phyloP scores from a whole-genome alignment of 2,113 vertebrate genomes.

The Bucco capensis region DNA sequence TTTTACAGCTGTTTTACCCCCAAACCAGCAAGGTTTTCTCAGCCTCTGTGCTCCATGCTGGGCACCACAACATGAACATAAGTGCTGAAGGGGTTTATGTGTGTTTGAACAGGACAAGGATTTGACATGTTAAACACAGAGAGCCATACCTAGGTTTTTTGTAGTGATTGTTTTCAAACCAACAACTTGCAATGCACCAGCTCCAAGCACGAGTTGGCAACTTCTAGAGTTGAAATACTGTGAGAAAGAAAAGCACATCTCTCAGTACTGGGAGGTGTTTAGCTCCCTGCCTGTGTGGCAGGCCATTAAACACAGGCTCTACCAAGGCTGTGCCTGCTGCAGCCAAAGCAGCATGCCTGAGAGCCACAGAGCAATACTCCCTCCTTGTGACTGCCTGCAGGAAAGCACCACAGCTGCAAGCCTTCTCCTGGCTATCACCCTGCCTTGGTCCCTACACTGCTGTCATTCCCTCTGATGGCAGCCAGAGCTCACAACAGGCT shows the following conservation, averaged over 20 bases:
- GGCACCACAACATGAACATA: not conserved
- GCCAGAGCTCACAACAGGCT: not conserved
- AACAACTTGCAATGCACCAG: conserved; percentile 94
- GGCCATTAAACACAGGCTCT: not conserved
- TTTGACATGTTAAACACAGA: not conserved
- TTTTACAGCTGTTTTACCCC: not conserved
- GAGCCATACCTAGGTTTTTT: conserved; percentile 90
- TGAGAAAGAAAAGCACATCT: conserved; percentile 5
- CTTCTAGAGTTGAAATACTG: conserved; percentile 99
- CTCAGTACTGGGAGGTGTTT: too few species aligned
- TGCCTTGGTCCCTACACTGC: too few species aligned
- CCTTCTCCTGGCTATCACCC: not conserved
- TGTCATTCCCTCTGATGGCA: not conserved
- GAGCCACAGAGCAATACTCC: conserved; percentile 25
- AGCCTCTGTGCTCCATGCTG: not conserved
- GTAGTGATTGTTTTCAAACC: conserved; percentile 99
- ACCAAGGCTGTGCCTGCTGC: too few species aligned
- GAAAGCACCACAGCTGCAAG: not conserved
- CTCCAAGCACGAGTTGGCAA: conserved; percentile 96
- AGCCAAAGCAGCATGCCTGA: not conserved
- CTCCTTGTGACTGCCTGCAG: conserved; percentile 36
- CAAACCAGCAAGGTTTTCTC: not conserved
- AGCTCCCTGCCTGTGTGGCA: not conserved
- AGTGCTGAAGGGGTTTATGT: not conserved
- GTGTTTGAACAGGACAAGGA: not conserved